Evolutionary conservation across 2,113 vertebrate genomes (phyloP).

Genomic region (Hemicordylus capensis): DNA sequence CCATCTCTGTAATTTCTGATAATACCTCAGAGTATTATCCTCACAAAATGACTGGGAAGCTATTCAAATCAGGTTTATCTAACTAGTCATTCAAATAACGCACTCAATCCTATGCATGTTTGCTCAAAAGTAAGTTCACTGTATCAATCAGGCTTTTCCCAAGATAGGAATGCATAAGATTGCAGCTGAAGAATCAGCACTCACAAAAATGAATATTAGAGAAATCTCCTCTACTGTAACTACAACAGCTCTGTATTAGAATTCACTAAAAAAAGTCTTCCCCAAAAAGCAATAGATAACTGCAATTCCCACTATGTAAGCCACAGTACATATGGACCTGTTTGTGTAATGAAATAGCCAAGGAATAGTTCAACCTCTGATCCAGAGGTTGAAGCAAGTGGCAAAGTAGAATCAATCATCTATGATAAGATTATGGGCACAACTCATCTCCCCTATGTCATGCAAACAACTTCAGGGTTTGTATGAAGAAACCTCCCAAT

Average conservation of each 20-base stretch:
- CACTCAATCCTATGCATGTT: too few relatives aligned
- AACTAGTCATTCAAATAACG: not conserved
- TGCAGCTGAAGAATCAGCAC: not conserved
- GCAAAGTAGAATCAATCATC: not conserved
- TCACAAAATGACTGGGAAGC: not conserved
- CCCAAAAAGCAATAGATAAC: not conserved
- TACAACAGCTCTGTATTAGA: not conserved
- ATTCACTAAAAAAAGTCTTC: not conserved
- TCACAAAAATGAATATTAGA: not conserved
- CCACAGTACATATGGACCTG: not conserved
- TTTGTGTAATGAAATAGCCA: not conserved
- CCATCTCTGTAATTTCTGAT: not conserved
- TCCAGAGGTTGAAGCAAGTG: not conserved
- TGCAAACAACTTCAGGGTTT: not conserved
- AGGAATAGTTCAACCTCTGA: not conserved
- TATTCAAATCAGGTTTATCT: not conserved
- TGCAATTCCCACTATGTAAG: not conserved
- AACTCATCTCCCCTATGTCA: not conserved
- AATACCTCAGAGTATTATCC: not conserved
- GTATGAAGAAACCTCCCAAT: not conserved
- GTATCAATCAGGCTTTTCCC: not conserved
- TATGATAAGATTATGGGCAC: not conserved
- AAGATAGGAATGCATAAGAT: too few relatives aligned
- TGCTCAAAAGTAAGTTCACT: too few relatives aligned
- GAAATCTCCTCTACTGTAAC: not conserved